Evolutionary conservation across 2,888 invertebrate species (phyloP), one percentile per base, ranked within the genome.

Genomic region (Phaonia tiefii): DNA sequence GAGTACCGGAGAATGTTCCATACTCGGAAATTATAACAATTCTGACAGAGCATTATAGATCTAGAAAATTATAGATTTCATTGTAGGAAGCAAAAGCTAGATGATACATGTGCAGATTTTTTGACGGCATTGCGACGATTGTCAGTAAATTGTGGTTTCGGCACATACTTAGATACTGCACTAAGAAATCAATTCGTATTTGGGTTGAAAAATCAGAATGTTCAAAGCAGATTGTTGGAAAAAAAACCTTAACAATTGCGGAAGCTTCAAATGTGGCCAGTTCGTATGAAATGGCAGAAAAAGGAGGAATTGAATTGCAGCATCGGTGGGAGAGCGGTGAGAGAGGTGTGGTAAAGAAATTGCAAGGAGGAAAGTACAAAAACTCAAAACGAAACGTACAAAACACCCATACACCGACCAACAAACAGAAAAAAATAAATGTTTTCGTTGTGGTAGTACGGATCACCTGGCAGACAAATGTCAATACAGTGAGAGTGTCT

Each of bases 151-250:
- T 66, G 66, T 42, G 31, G 31, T 5, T 46, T 66, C n/a, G 46
- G 66, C 39, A 8, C 7, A 4, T 66, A 66, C 25, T 42, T 66
- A 25, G 25, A 46, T 13, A 66, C 46, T 2, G 63, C 31, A 37
- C 37, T 31, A 31, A 42, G 79, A 20, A 82, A 82, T 25, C 78
- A 82, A 60, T 79, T 79, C n/a, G 82, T 78, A 13, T 78, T 79
- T 73, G 79, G 79, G 1, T 46, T 82, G 7, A 20, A 63, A 51
- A 73, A 79, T 46, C 74, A 79, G 51, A 77, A 75, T 54, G 75
- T 73, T 0, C 81, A 81, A 42, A 77, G 69, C 25, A 51, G 81
- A 5, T 39, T 79, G 26, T 49, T 78, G 22, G 75, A 83, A 46
- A 77, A 31, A 79, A 75, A 72, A 56, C 58, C 0, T 63, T 81